phyloP scores from a whole-genome alignment of 2,113 vertebrate species.

The Sorex araneus region DNA sequence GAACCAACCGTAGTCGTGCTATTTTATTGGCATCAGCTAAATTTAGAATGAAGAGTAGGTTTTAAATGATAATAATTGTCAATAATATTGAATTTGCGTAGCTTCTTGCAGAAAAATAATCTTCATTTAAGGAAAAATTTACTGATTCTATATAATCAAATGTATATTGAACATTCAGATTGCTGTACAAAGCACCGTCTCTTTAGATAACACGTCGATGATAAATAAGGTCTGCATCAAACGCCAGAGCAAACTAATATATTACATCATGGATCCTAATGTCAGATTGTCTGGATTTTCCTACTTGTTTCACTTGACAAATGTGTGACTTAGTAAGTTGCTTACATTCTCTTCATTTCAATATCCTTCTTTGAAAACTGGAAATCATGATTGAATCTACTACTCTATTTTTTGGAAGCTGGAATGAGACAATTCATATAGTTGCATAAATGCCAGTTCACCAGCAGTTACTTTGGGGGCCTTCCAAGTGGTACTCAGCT shows the following conservation, averaged over 20 bases:
- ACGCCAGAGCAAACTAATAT: background rate
- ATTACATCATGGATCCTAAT: background rate
- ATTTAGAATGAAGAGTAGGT: slow-evolving; percentile 24
- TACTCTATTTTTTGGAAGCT: background rate
- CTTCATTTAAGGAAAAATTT: slow-evolving; percentile 44
- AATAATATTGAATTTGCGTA: slow-evolving; percentile 14
- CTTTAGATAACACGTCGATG: background rate
- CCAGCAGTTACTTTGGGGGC: slow-evolving; percentile 1
- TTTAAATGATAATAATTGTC: background rate
- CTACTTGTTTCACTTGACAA: background rate
- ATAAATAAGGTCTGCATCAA: slow-evolving; percentile 7
- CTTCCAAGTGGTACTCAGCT: no score
- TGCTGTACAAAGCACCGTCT: background rate
- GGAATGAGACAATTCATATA: background rate
- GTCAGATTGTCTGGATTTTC: background rate
- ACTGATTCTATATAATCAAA: background rate
- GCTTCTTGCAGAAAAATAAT: slow-evolving; percentile 1
- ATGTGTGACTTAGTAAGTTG: background rate
- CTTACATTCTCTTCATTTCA: background rate
- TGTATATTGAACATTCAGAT: background rate
- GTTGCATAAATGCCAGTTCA: background rate
- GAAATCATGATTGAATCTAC: background rate
- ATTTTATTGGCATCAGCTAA: background rate
- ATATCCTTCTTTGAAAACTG: background rate
- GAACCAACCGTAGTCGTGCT: background rate